Evolutionary conservation across 1,140 invertebrate genomes (phyloP).

Genomic region (Sycophila sp.): DNA sequence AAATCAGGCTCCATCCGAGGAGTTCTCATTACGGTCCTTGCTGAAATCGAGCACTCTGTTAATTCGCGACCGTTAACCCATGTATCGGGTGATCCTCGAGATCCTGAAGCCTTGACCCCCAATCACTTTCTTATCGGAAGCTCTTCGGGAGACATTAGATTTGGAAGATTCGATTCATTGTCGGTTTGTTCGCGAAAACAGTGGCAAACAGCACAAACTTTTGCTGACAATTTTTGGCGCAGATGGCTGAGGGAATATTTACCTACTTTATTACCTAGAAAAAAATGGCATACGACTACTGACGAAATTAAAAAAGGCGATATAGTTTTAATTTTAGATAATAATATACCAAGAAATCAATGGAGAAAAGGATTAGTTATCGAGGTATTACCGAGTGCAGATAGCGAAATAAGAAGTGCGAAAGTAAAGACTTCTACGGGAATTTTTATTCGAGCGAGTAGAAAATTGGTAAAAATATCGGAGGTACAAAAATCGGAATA

Average conservation of each 20-base stretch:
- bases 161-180: not conserved
- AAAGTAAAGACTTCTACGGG: not conserved
- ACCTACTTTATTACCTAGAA: not conserved
- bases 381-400: not conserved
- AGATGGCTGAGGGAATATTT: not conserved
- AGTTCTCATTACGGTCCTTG: not conserved
- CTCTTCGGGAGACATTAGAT: not conserved
- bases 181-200: not conserved
- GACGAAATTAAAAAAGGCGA: not conserved
- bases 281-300: not conserved
- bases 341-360: not conserved
- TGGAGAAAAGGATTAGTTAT: conserved; percentile 22
- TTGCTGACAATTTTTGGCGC: not conserved
- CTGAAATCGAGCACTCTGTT: conserved; percentile 5
- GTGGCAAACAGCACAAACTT: not conserved
- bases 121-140: conserved; percentile 51
- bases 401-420: not conserved
- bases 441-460: not conserved
- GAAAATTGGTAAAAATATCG: not conserved
- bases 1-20: not conserved
- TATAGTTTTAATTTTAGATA: conserved; percentile 12
- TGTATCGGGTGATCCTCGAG: conserved; percentile 36
- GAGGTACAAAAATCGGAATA: no score
- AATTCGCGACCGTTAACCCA: conserved; percentile 19
- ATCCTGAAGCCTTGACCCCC: conserved; percentile 39